Evolutionary conservation across 2,888 invertebrate species (phyloP).

Genomic region (Marronus borbonicus): DNA sequence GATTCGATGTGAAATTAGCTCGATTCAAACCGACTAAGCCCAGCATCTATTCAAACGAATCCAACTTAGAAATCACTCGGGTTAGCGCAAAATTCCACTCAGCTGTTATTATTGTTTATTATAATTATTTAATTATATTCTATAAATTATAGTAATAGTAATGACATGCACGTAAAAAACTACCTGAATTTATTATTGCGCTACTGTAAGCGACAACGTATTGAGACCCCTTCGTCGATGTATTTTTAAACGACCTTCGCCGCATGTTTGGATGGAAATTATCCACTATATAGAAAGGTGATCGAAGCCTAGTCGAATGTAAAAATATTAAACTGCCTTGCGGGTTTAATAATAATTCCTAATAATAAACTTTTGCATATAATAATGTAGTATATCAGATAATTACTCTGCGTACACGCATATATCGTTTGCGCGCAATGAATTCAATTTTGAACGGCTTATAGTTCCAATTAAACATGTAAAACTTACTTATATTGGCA

Average conservation of each 20-base stretch:
- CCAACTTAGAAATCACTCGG: too few species aligned
- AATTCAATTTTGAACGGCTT: neutral
- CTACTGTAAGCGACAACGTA: neutral
- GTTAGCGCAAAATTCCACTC: too few species aligned
- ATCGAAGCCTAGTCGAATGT: neutral
- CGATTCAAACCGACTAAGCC: too few species aligned
- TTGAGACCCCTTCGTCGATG: constrained; percentile 9
- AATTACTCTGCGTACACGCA: too few species aligned
- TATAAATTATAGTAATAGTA: neutral
- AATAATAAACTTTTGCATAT: neutral
- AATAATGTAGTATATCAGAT: neutral
- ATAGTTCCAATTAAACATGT: neutral
- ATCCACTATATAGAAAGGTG: neutral
- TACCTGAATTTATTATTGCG: neutral
- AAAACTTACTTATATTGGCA: neutral
- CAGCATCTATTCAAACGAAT: too few species aligned
- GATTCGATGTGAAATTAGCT: too few species aligned
- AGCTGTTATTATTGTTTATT: too few species aligned
- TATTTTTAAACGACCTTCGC: constrained; percentile 11
- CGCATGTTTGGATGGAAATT: constrained; percentile 14
- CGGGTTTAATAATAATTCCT: neutral
- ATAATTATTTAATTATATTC: too few species aligned
- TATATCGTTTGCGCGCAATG: too few species aligned
- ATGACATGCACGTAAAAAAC: neutral
- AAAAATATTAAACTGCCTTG: constrained; percentile 12